Evolutionary conservation across 2,888 invertebrate genomes (phyloP), one percentile per base, ranked within the genome.

Genomic region (Aleiodes testaceus): DNA sequence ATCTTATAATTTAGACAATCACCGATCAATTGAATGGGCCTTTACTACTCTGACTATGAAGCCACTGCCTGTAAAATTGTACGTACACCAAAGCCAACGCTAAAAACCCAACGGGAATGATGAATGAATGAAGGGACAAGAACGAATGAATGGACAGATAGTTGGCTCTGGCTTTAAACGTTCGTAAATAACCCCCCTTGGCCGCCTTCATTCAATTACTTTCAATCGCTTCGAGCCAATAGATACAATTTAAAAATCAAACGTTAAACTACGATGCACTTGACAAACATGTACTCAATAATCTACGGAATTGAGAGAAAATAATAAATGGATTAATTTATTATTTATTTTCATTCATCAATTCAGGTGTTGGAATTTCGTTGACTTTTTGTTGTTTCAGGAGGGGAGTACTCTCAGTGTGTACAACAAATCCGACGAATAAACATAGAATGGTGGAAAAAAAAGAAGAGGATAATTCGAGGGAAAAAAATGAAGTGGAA

Each of bases 1-100:
- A 87, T 87, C 87, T 87, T 87, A 87, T 87, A 87, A 87, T 87
- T 87, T 87, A 87, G 87, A 87, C 87, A 87, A 87, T 87, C 87
- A 87, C 87, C 86, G 87, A 87, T 87, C 87, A 87, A 87, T 87
- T 87, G 87, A 87, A 87, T 87, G 87, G 87, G 86, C 86, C 86
- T 87, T 87, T 87, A 85, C 87, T 86, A 86, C 85, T 85, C 83
- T 49, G 47, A 26, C 61, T 49, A 36, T 36, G 36, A 36, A 36
- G 6, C 6, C 36, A 36, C 59, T 59, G 59, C 36, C 55, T 55
- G 16, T 59, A 42, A 59, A 42, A 42, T 42, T 45, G 45, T 44
- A 63, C 26, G 22, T 22, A 63, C 20, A 16, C 45, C 3, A 63
- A 45, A 47, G 45, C 63, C 63, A 45, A 63, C 44, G 63, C 20